Evolutionary conservation across 2,113 vertebrate genomes (phyloP).

Genomic region (Orycteropus afer): DNA sequence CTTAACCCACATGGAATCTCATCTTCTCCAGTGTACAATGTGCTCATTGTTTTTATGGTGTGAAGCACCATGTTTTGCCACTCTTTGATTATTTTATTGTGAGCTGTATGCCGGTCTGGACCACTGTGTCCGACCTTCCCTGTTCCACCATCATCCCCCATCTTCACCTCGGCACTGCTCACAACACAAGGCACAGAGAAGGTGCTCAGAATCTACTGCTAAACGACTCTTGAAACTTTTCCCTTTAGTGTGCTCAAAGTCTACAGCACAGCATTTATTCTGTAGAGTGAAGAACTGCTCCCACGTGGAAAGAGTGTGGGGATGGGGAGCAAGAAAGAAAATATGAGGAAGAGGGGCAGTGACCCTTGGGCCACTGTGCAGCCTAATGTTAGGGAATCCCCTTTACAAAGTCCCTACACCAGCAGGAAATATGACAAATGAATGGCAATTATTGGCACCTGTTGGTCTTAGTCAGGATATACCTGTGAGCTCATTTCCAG

Average conservation of each 20-base stretch:
- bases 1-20: neutral
- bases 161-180: neutral
- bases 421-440: neutral
- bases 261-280: neutral
- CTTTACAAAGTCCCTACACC: neutral
- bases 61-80: neutral
- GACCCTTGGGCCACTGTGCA: neutral
- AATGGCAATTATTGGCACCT: neutral
- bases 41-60: neutral
- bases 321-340: neutral
- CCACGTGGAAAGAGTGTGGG: too few species aligned
- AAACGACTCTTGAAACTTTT: neutral
- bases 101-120: neutral
- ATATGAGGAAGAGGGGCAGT: neutral
- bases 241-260: neutral
- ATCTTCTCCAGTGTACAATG: neutral
- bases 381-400: neutral
- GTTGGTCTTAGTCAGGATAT: neutral
- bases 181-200: neutral
- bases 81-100: neutral
- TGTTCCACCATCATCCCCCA: neutral
- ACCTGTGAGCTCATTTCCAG: neutral
- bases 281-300: neutral
- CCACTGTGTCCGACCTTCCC: neutral
- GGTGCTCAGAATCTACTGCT: neutral